Evolutionary conservation across 2,113 vertebrate genomes (phyloP), one percentile per base, ranked within the genome.

Genomic region (Megaceryle torquata): DNA sequence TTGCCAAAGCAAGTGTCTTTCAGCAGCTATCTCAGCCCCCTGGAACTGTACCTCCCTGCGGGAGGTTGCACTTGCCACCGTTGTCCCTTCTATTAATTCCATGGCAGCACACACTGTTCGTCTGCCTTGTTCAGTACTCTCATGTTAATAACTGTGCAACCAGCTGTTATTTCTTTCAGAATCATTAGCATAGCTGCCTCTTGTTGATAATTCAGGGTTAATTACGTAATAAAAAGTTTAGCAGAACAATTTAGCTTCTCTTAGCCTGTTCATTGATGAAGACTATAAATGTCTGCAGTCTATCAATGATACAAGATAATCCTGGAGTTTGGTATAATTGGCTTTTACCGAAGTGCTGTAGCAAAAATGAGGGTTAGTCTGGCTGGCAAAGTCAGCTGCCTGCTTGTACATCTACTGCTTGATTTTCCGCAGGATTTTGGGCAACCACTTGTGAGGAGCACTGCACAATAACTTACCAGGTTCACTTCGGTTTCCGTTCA

Each of bases 161-260:
- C 8, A 15, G 75, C 77, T 79, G 77, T 74, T 86, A 50, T 46
- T 93, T 85, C 76, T 83, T 89, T 83, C 85, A 77, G 80, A 94
- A 67, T 75, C 75, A 71, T 72, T 89, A 80, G 43, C 74, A 56
- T n/a, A 67, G 59, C 76, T 86, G 71, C 56, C 87, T 77, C 26
- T 88, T 77, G 83, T 65, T 93, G 76, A 81, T 91, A 88, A 91
- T 86, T 94, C 82, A 90, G 82, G 79, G 90, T 82, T 91, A 95
- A 94, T 91, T 80, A 43, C 82, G 83, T 86, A 80, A 70, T 89
- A n/a, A 79, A 85, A 96, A 69, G 79, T 93, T 94, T 65, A 88
- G 80, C 71, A 81, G 88, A 94, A 88, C 41, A 11, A 70, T 94
- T 95, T 80, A 86, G 76, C 50, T 61, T 86, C 1, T 17, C 79